phyloP scores from a whole-genome alignment of 2,888 invertebrate species.

The Hirtodrosophila trivittata region DNA sequence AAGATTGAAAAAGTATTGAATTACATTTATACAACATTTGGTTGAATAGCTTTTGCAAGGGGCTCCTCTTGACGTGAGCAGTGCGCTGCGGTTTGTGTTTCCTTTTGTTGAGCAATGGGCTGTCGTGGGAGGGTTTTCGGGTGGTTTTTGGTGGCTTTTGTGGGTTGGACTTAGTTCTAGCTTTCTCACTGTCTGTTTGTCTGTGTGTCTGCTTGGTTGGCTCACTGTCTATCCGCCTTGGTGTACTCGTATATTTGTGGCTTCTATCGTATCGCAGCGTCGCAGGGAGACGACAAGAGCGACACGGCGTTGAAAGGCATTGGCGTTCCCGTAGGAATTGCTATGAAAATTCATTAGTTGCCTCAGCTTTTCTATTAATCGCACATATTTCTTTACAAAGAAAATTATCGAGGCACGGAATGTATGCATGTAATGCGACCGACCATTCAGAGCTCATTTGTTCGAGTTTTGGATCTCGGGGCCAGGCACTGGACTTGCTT shows the following conservation, averaged over 20 bases:
- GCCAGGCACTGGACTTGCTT: constrained; percentile 26
- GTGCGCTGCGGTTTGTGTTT: constrained; percentile 70
- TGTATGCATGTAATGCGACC: constrained; percentile 49
- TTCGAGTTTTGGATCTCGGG: constrained; percentile 1
- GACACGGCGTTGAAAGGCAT: constrained; percentile 34
- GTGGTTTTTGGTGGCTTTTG: constrained; percentile 14
- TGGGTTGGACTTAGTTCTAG: constrained; percentile 26
- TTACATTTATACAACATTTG: constrained; percentile 78
- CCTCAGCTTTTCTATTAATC: constrained; percentile 51
- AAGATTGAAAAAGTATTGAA: constrained; percentile 77
- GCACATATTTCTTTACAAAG: background rate
- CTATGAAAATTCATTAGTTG: constrained; percentile 77
- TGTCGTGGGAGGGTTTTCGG: constrained; percentile 18
- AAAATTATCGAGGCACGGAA: constrained; percentile 41
- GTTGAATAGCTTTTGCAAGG: constrained; percentile 65
- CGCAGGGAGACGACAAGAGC: constrained; percentile 31
- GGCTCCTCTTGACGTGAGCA: constrained; percentile 14
- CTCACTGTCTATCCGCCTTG: too few species aligned
- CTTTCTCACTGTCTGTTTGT: constrained; percentile 17
- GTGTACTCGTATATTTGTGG: constrained; percentile 48
- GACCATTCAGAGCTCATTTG: constrained; percentile 12
- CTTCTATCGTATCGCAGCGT: constrained; percentile 56
- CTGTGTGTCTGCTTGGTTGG: constrained; percentile 31
- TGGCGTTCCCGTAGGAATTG: constrained; percentile 71
- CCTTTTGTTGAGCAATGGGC: constrained; percentile 57